Evolutionary conservation across 2,113 vertebrate species (phyloP).

Genomic region (Girardinichthys multiradiatus): DNA sequence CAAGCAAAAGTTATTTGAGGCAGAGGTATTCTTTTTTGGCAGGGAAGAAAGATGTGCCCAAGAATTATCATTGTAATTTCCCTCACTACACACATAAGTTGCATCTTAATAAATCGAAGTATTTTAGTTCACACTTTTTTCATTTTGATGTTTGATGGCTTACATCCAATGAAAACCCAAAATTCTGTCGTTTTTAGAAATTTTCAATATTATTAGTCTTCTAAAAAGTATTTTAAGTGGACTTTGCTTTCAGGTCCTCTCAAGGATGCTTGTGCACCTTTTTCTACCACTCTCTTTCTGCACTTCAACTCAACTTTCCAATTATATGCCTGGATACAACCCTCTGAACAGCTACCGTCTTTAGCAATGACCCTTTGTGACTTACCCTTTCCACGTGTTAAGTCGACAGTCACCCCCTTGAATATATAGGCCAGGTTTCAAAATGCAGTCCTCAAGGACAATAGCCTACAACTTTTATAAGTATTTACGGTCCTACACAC

Average conservation of each 20-base stretch:
- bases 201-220: neutral
- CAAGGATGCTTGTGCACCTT: neutral
- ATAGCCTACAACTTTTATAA: neutral
- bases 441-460: neutral
- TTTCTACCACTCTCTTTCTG: neutral
- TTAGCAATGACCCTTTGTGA: neutral
- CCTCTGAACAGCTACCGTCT: neutral
- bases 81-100: neutral
- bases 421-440: neutral
- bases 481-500: neutral
- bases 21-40: neutral
- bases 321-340: neutral
- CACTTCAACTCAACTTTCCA: neutral
- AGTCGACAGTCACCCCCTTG: neutral
- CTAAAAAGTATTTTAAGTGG: neutral
- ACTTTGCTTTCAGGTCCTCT: neutral
- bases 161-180: neutral
- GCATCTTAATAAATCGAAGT: neutral
- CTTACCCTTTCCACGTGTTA: neutral
- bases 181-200: too few species aligned
- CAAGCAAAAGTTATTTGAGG: slow-evolving; percentile 29
- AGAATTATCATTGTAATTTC: neutral
- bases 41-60: slow-evolving; percentile 1
- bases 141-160: neutral
- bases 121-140: neutral